Conservation (phyloP, 2,888 invertebrate species). For the Phengaris arion region DNA sequence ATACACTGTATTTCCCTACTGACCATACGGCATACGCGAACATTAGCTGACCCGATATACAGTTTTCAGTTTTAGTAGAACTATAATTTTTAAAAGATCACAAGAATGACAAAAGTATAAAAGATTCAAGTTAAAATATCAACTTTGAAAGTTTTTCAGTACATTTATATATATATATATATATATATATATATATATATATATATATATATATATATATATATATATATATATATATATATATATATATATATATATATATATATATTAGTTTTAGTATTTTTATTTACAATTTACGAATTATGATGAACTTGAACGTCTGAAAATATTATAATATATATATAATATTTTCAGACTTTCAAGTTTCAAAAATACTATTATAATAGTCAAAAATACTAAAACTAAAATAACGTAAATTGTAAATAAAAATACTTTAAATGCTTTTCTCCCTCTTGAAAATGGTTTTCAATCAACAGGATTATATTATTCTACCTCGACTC, state of each 20-base stretch:
- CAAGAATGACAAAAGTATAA: not conserved
- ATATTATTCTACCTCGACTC: not conserved
- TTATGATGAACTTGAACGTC: too few relatives aligned
- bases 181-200: not conserved
- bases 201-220: too few relatives aligned
- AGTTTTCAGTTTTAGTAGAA: not conserved
- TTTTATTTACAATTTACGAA: too few relatives aligned
- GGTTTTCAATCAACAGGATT: not conserved
- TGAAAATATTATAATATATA: too few relatives aligned
- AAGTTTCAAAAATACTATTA: too few relatives aligned
- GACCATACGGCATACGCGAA: not conserved
- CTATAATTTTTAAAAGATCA: not conserved
- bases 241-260: too few relatives aligned
- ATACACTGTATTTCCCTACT: not conserved
- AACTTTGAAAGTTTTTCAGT: not conserved
- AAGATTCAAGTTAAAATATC: not conserved
- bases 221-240: too few relatives aligned
- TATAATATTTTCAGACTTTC: not conserved
- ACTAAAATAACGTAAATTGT: too few relatives aligned
- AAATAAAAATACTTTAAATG: not conserved
- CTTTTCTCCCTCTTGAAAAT: slow-evolving; percentile 9
- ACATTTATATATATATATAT: not conserved
- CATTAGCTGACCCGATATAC: not conserved
- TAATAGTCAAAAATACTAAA: too few relatives aligned
- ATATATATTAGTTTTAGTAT: too few relatives aligned